phyloP scores from a whole-genome alignment of 2,113 vertebrate genomes.

The Hyaena hyaena region DNA sequence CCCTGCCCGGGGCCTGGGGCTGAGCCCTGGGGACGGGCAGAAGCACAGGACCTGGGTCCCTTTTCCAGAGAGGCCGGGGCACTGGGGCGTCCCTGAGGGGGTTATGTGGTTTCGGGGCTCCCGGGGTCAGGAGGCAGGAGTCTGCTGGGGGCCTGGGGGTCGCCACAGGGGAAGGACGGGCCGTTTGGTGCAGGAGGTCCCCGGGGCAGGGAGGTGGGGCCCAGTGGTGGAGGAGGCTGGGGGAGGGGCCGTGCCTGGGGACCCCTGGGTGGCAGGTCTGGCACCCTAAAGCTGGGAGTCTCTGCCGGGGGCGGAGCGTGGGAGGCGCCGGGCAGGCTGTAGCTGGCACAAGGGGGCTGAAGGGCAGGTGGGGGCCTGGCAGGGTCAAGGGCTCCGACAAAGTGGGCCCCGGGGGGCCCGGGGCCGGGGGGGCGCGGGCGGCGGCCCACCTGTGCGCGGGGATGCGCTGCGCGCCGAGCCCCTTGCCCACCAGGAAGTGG shows the following conservation, averaged over 20 bases:
- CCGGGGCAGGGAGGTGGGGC: not conserved
- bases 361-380: not conserved
- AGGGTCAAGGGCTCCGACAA: not conserved
- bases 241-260: not conserved
- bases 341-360: not conserved
- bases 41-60: not conserved
- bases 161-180: not conserved
- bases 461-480: slow-evolving; percentile 95
- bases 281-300: not conserved
- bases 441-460: slow-evolving; percentile 94
- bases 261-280: not conserved
- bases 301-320: not conserved
- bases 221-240: not conserved
- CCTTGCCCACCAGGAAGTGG: slow-evolving; percentile 97
- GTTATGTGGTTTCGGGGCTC: not conserved
- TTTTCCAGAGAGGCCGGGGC: not conserved
- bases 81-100: not conserved
- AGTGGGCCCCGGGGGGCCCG: not conserved
- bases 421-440: not conserved
- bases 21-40: not conserved
- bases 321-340: not conserved
- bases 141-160: not conserved
- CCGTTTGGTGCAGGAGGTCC: not conserved
- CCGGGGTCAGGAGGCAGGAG: not conserved
- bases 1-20: not conserved